phyloP scores from a whole-genome alignment of 2,113 vertebrate species.

The Nothocercus nigrocapillus region DNA sequence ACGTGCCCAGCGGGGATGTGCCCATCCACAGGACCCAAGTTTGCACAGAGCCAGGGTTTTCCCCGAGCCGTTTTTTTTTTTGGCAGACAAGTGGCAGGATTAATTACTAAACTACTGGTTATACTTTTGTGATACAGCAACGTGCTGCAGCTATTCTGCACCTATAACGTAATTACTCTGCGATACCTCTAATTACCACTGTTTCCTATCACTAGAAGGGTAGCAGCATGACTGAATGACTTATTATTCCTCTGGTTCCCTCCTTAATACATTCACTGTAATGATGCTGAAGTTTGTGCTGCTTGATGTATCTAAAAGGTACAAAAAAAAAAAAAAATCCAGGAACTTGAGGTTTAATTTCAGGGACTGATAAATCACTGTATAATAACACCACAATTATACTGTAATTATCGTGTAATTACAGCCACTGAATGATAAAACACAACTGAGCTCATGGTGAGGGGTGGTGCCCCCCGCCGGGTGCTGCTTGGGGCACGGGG shows the following conservation, averaged over 20 bases:
- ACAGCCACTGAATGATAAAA: not conserved
- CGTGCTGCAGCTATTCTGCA: constrained; percentile 39
- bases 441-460: not conserved
- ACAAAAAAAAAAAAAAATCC: not conserved
- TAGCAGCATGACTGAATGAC: constrained; percentile 47
- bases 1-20: too few species aligned
- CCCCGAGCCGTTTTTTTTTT: not conserved
- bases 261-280: not conserved
- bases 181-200: constrained; percentile 51
- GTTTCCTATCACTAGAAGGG: constrained; percentile 55
- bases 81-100: not conserved
- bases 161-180: constrained; percentile 58
- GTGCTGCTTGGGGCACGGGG: too few species aligned
- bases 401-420: not conserved
- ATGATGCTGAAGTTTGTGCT: not conserved
- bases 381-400: not conserved
- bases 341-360: not conserved
- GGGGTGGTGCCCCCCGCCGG: not conserved
- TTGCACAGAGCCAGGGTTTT: not conserved
- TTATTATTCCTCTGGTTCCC: constrained; percentile 26
- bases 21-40: too few species aligned
- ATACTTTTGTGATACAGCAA: not conserved
- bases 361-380: constrained; percentile 9
- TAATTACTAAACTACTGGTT: constrained; percentile 24
- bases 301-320: not conserved